Base-by-base conservation (phyloP, 2,797 vertebrate genomes). In the Hemitrygon akajei region DNA sequence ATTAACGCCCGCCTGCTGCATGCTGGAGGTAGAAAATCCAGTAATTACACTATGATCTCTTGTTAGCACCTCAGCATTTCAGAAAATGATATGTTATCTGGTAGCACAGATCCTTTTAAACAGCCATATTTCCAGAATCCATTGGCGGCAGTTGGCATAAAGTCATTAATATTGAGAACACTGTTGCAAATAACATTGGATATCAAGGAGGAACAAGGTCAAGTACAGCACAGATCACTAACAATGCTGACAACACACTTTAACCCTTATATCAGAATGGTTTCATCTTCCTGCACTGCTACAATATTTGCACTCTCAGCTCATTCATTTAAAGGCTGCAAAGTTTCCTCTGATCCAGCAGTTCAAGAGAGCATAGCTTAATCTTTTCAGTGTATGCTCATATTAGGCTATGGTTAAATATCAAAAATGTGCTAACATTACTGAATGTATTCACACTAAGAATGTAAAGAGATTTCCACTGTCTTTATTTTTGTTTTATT, bases 191-290 rank as follows among this genome's bases (percentile, higher is more conserved):
- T 89, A 89, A 63, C 86, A 89, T 25, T 20, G 30, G 18, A 7
- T 89, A 18, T 69, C 60, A 69, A 89, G 66, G n/a, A 37, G 66
- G 86, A 34, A 37, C 86, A 89, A 89, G 86, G 63, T 89, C 86
- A 89, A 37, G n/a, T 34, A 22, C 37, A 69, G 63, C 16, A 69
- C 60, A 34, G 86, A 89, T 89, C 63, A 69, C 18, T 89, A 63
- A 69, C 63, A 37, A 63, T 87, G 58, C 84, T 87, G 84, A 87
- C 84, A 87, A 69, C 63, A 89, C 86, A 89, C 63, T 89, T 89
- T 66, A 69, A 89, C n/a, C 63, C 63, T 89, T 69, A 89, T 89
- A 40, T 37, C 63, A 34, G 86, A 69, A 4, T n/a, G 18, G 86
- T 20, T 86, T 89, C n/a, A 5, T 69, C 60, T 89, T 89, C 18